Evolutionary conservation across 2,113 vertebrate species (phyloP).

Genomic region (Rhea pennata): DNA sequence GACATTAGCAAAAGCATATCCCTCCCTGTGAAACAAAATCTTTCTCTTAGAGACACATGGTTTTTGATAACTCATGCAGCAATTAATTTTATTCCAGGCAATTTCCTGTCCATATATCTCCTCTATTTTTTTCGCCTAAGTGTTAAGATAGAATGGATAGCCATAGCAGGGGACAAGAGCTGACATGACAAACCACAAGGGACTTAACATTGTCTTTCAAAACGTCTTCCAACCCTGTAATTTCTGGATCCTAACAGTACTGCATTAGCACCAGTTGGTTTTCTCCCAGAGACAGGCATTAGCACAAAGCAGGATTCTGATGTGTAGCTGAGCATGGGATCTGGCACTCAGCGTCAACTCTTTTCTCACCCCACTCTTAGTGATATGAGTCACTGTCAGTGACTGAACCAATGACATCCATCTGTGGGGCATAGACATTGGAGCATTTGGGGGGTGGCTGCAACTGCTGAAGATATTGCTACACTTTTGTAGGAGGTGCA

Average conservation of each 20-base stretch:
- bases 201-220: background rate
- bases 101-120: background rate
- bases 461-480: background rate
- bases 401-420: background rate
- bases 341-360: background rate
- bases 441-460: background rate
- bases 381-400: background rate
- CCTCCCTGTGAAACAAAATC: background rate
- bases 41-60: background rate
- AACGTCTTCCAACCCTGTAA: background rate
- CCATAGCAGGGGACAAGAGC: background rate
- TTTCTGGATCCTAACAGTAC: background rate
- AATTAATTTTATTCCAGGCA: background rate
- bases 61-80: background rate
- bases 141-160: background rate
- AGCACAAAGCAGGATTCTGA: background rate
- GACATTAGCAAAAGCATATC: background rate
- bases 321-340: background rate
- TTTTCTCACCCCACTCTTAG: background rate
- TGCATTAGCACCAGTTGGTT: accelerated
- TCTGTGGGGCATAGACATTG: accelerated
- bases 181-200: background rate
- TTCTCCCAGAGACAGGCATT: background rate
- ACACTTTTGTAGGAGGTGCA: background rate
- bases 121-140: background rate